Evolutionary conservation across 2,888 invertebrate genomes (phyloP), one percentile per base, ranked within the genome.

Genomic region (Labia minor): DNA sequence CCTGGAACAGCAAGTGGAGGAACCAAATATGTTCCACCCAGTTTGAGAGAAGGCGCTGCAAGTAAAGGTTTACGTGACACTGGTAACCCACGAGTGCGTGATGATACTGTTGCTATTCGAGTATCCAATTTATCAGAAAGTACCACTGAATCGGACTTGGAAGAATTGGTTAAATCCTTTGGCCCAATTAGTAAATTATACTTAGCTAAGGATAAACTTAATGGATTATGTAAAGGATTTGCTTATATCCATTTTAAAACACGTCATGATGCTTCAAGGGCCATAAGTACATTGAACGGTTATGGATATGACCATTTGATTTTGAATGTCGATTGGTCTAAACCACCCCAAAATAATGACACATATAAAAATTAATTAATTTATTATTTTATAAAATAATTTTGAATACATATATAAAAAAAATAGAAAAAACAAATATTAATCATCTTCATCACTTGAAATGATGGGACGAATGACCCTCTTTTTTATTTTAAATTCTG

Each of bases 281-380:
- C 99, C 67, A 96, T 99, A 75, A 82, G 86, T 69, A 84, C 85
- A 66, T 84, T 98, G 14, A 89, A 96, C 75, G 96, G 96, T 0
- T 90, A 92, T 76, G 96, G 97, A 70, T 98, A 96, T 77, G 97
- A 98, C 80, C 97, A 99, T 81, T 86, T 99, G 72, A 99, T 99
- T 78, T 82, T 99, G 66, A 94, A 87, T 78, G 99, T 97, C n/a
- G 97, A 98, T 80, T 98, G 97, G 97, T 96, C 97, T 0, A 97
- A 95, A 76, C 92, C 92, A 61, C 88, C 86, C 3, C 49, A 49
- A 14, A 49, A 49, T 21, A 64, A n/a, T 64, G 19, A 8, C 14
- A 14, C 16, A 6, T 64, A 64, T 10, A 21, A 21, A 19, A 64
- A 14, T 21, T 20, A 62, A 19, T 6, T 20, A 14, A 21, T 10